Evolutionary conservation across 1,140 invertebrate species (phyloP).

Genomic region (Drosophila bocki): DNA sequence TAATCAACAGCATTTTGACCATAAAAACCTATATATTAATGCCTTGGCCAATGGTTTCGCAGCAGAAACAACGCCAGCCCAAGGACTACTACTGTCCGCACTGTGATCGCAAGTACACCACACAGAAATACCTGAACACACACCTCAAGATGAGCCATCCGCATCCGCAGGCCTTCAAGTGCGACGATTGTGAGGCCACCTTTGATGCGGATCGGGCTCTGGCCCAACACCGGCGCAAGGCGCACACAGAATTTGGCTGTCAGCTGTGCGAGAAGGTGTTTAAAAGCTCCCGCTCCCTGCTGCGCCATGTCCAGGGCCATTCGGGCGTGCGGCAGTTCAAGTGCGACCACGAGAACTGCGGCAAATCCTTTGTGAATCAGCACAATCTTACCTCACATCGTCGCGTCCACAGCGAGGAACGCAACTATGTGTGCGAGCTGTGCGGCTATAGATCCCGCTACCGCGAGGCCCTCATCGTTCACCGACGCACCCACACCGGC

Average conservation of each 20-base stretch:
- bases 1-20: neutral
- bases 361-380: constrained; percentile 71
- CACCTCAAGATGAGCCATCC: constrained; percentile 70
- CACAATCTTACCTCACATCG: constrained; percentile 68
- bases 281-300: constrained; percentile 56
- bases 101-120: constrained; percentile 62
- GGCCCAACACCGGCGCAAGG: constrained; percentile 59
- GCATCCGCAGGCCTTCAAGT: constrained; percentile 71
- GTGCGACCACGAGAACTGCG: constrained; percentile 70
- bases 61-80: constrained; percentile 36
- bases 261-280: constrained; percentile 70
- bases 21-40: neutral
- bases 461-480: constrained; percentile 95
- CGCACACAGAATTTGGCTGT: constrained; percentile 63
- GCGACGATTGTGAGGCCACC: constrained; percentile 56
- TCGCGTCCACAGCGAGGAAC: constrained; percentile 63
- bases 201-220: constrained; percentile 66
- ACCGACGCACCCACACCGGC: constrained; percentile 97
- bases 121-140: constrained; percentile 63
- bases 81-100: constrained; percentile 66
- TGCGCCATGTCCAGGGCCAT: constrained; percentile 67
- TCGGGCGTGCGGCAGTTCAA: constrained; percentile 62
- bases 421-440: constrained; percentile 76
- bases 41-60: too few relatives aligned
- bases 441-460: constrained; percentile 73